Percentiles rank a stretch among this genome's conserved stretches.
These are phyloP conservation scores for Lateolabrax maculatus DNA, from an alignment of 2,797 vertebrate genomes.

Conservation along the genomic window DNA sequence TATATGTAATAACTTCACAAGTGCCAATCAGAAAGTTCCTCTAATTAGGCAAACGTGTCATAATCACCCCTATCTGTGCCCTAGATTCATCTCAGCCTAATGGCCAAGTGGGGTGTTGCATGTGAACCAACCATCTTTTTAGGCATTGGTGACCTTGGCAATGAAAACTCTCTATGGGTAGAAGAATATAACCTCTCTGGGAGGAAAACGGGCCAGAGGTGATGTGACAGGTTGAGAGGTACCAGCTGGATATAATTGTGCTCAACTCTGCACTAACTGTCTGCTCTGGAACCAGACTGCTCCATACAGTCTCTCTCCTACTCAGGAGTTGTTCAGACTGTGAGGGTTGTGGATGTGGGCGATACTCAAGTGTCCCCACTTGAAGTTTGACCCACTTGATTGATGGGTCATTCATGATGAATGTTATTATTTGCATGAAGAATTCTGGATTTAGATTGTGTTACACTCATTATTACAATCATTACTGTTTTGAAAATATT, in stretches of 20 bases:
- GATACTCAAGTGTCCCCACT: slow-evolving; percentile 17
- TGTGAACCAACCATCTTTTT: slow-evolving; percentile 14
- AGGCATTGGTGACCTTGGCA: slow-evolving; percentile 41
- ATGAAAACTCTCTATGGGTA: slow-evolving; percentile 17
- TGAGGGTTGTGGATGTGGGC: slow-evolving; percentile 34
- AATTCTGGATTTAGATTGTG: not conserved
- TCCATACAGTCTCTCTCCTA: slow-evolving; percentile 26
- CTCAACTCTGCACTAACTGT: slow-evolving; percentile 60
- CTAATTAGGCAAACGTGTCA: slow-evolving; percentile 19
- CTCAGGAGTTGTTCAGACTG: slow-evolving; percentile 40
- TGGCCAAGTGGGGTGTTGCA: slow-evolving; percentile 13
- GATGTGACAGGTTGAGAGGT: slow-evolving; percentile 55
- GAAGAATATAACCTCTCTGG: slow-evolving; percentile 35
- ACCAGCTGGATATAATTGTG: slow-evolving; percentile 48
- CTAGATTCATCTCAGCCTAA: slow-evolving; percentile 4
- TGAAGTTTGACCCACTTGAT: slow-evolving; percentile 26
- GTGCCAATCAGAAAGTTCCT: not conserved
- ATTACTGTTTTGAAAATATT: not conserved
- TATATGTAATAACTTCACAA: slow-evolving; percentile 7
- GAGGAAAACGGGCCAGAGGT: slow-evolving; percentile 30
- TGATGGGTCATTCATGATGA: slow-evolving; percentile 30
- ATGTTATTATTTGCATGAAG: not conserved
- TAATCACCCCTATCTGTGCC: not conserved
- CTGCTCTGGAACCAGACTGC: slow-evolving; percentile 49
- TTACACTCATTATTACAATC: not conserved